A percentile compares a stretch with the other conserved stretches of the same genome.
phyloP scores from a whole-genome alignment of 2,113 vertebrate genomes.

The Lamprologus sp. region DNA sequence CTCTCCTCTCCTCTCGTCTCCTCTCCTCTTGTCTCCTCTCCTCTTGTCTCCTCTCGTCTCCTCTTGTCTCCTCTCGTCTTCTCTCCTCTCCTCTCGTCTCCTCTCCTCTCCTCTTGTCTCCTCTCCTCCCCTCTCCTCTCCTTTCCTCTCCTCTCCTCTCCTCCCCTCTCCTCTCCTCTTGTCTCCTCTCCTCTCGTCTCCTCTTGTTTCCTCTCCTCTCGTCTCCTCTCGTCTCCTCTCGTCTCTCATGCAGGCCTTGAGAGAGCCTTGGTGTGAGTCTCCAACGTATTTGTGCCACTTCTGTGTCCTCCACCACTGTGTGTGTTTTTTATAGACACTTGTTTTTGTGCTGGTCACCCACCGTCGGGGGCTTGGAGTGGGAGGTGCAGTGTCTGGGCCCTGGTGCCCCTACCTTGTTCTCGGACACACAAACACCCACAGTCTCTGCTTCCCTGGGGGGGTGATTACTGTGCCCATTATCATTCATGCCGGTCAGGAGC shows the following conservation, averaged over 20 bases:
- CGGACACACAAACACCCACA: conserved; percentile 15
- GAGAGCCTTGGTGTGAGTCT: not conserved
- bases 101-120: rapidly evolving
- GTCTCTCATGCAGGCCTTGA: too few species aligned
- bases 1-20: rapidly evolving
- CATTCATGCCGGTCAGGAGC: conserved; percentile 50
- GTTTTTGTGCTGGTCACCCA: conserved; percentile 26
- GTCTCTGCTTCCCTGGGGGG: conserved; percentile 1
- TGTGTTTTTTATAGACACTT: not conserved
- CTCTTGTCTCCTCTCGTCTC: rapidly evolving
- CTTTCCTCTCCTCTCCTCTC: rapidly evolving
- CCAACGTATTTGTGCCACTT: not conserved
- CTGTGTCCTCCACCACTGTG: not conserved
- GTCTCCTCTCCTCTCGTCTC: rapidly evolving
- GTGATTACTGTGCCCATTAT: conserved; percentile 52
- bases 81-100: rapidly evolving
- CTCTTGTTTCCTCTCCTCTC: rapidly evolving
- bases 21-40: rapidly evolving
- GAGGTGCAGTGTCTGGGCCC: conserved; percentile 8
- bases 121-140: rapidly evolving
- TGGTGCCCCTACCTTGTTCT: not conserved
- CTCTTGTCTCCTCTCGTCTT: rapidly evolving
- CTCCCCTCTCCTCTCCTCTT: too few species aligned
- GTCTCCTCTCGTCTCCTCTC: rapidly evolving
- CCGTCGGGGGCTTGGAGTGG: not conserved